Evolutionary conservation across 2,888 invertebrate species (phyloP).

Genomic region (Diachrysia chrysitis): DNA sequence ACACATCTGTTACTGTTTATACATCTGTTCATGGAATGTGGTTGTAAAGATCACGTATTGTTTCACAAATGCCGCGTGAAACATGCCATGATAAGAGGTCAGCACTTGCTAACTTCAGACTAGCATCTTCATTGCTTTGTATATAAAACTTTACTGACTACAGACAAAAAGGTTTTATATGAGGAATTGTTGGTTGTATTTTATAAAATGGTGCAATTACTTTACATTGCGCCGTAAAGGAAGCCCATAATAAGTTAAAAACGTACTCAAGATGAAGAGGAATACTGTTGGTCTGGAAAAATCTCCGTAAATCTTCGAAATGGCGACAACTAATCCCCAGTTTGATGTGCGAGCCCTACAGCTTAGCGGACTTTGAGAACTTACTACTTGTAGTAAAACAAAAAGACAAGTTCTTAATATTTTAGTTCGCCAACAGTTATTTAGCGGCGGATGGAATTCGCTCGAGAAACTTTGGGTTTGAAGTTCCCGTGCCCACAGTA

Average conservation of each 20-base stretch:
- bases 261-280: not conserved
- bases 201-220: too few species aligned
- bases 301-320: not conserved
- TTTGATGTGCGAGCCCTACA: not conserved
- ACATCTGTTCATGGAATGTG: slow-evolving; percentile 12
- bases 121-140: not conserved
- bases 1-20: slow-evolving; percentile 34
- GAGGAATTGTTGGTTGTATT: too few species aligned
- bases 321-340: not conserved
- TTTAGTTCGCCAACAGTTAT: slow-evolving; percentile 25
- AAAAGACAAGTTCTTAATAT: slow-evolving; percentile 6
- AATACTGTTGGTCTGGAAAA: not conserved
- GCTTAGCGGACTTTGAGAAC: not conserved
- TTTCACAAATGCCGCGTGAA: not conserved
- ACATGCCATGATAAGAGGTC: not conserved
- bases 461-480: slow-evolving; percentile 4
- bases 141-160: too few species aligned
- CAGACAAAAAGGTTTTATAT: too few species aligned
- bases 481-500: slow-evolving; percentile 7
- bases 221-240: too few species aligned
- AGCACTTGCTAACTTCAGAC: not conserved
- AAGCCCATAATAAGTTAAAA: not conserved
- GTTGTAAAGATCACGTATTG: not conserved
- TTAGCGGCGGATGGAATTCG: slow-evolving; percentile 34
- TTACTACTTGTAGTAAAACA: not conserved